Evolutionary conservation across 2,888 invertebrate species (phyloP).

Genomic region (Leptopterna dolabrata): DNA sequence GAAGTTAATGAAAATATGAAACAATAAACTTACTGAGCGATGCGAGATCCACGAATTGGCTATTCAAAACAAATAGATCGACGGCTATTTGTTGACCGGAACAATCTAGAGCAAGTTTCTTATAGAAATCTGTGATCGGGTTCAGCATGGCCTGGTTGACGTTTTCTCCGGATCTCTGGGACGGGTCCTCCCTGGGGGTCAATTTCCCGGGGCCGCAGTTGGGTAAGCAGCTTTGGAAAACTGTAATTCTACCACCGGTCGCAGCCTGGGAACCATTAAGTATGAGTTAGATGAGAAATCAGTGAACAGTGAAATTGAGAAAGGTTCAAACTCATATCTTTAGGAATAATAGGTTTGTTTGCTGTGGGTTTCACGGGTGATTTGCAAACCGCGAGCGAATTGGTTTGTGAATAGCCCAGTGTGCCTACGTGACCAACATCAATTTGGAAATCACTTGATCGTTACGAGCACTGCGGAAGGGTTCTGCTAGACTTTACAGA

Average conservation of each 20-base stretch:
- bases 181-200: slow-evolving; percentile 88
- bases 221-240: slow-evolving; percentile 91
- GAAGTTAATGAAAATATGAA: background rate
- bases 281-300: no score
- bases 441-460: no score
- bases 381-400: no score
- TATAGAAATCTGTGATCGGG: slow-evolving; percentile 98
- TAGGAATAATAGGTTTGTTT: no score
- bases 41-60: slow-evolving; percentile 93
- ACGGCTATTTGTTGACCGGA: slow-evolving; percentile 96
- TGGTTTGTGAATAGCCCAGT: no score
- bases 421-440: no score
- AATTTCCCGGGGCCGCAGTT: slow-evolving; percentile 90
- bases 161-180: slow-evolving; percentile 82
- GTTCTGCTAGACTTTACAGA: no score
- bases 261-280: slow-evolving; percentile 76
- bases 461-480: no score
- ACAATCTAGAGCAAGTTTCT: slow-evolving; percentile 94
- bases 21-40: slow-evolving; percentile 79
- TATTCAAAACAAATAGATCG: slow-evolving; percentile 93
- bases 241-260: slow-evolving; percentile 94
- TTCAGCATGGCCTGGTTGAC: slow-evolving; percentile 79
- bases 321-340: no score
- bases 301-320: no score
- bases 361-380: no score